A percentile compares a stretch with the other conserved stretches of the same genome.
phyloP scores from a whole-genome alignment of 2,113 vertebrate species.

The Ciconia boyciana region DNA sequence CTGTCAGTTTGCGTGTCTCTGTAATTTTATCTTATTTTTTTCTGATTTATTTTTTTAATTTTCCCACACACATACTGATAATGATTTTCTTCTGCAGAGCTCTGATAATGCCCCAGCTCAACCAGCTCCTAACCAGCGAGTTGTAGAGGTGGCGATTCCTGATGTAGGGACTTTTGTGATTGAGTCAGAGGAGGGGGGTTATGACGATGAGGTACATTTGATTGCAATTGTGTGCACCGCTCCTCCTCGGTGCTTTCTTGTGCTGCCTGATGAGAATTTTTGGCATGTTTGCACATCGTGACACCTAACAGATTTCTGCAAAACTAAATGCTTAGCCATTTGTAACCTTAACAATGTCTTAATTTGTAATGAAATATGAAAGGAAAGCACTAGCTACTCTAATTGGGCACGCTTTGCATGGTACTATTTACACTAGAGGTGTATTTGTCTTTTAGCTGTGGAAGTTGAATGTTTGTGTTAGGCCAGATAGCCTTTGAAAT shows the following conservation, averaged over 20 bases:
- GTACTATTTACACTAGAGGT: slow-evolving; percentile 1
- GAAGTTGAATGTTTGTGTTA: not conserved
- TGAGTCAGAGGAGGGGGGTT: slow-evolving; percentile 94
- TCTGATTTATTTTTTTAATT: not conserved
- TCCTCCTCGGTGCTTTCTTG: slow-evolving; percentile 43
- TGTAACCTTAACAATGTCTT: not conserved
- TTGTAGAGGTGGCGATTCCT: slow-evolving; percentile 93
- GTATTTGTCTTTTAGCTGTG: not conserved
- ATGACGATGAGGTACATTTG: slow-evolving; percentile 94
- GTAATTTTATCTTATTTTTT: slow-evolving; percentile 4
- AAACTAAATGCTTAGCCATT: slow-evolving; percentile 20
- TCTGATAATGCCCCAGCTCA: slow-evolving; percentile 75
- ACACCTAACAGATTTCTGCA: slow-evolving; percentile 31
- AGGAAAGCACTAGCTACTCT: not conserved
- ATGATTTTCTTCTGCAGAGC: slow-evolving; percentile 79
- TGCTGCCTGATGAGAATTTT: slow-evolving; percentile 46
- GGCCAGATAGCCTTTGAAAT: not conserved
- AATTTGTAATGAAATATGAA: not conserved
- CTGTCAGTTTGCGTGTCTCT: not conserved
- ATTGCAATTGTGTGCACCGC: slow-evolving; percentile 39
- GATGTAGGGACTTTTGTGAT: slow-evolving; percentile 93
- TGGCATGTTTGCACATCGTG: slow-evolving; percentile 68
- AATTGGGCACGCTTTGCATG: slow-evolving; percentile 57
- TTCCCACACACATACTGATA: not conserved
- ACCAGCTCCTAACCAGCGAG: slow-evolving; percentile 81